These are phyloP conservation scores for Leptogaster cylindrica DNA, from an alignment of 2,888 invertebrate genomes.

Conservation along the genomic window DNA sequence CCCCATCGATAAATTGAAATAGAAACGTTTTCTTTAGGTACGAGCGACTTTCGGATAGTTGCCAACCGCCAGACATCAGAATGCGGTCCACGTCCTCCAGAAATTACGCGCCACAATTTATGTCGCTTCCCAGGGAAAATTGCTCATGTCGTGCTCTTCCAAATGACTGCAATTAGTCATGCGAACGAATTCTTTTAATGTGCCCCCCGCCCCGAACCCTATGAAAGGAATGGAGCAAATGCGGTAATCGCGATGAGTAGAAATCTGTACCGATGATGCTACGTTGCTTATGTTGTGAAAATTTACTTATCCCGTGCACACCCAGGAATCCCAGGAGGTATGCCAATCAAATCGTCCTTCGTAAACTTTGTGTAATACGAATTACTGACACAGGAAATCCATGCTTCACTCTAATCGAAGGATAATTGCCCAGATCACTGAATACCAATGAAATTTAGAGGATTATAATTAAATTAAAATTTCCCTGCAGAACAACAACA, in stretches of 20 bases:
- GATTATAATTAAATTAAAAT: conserved; percentile 29
- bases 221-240: neutral
- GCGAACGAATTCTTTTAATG: conserved; percentile 11
- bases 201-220: neutral
- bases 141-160: conserved; percentile 34
- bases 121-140: conserved; percentile 31
- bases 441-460: conserved; percentile 10
- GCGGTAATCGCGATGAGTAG: neutral
- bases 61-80: conserved; percentile 2
- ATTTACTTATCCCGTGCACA: neutral
- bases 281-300: neutral
- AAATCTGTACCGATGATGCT: neutral
- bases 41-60: neutral
- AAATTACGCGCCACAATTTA: conserved; percentile 33
- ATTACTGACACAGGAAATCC: neutral
- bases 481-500: no score
- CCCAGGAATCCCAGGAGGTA: conserved; percentile 25
- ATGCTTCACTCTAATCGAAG: conserved; percentile 13
- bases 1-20: conserved; percentile 33
- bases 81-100: conserved; percentile 19
- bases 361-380: conserved; percentile 18
- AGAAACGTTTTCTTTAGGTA: neutral
- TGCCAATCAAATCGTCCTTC: conserved; percentile 21
- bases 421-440: conserved; percentile 15
- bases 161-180: conserved; percentile 39